Conservation (phyloP, 2,113 vertebrate genomes). For the Coptodon rendalli region DNA sequence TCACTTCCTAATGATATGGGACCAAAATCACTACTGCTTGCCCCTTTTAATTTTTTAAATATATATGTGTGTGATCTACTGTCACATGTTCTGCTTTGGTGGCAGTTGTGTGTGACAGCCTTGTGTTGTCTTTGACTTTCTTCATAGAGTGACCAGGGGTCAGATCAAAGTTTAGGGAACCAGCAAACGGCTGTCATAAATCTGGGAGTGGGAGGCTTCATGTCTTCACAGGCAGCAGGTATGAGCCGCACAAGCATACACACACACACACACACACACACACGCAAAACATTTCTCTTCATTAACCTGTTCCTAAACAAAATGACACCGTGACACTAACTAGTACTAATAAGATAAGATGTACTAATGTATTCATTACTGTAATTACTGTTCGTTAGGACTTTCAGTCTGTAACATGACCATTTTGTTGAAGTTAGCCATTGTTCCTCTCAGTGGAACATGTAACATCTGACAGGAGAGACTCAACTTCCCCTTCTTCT, state of each 20-base stretch:
- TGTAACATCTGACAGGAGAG: slow-evolving; percentile 71
- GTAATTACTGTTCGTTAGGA: slow-evolving; percentile 4
- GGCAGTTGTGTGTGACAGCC: not conserved
- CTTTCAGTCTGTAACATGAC: slow-evolving; percentile 16
- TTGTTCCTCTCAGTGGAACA: slow-evolving; percentile 30
- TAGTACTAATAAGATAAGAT: slow-evolving; percentile 16
- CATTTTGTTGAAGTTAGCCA: slow-evolving; percentile 9
- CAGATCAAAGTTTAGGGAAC: slow-evolving; percentile 85
- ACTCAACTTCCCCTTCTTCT: slow-evolving; percentile 73
- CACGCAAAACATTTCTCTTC: not conserved
- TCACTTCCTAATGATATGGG: not conserved
- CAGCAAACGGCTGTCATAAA: slow-evolving; percentile 94
- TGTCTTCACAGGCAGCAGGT: slow-evolving; percentile 86
- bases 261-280: not conserved
- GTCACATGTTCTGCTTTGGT: not conserved
- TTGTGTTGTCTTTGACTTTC: not conserved
- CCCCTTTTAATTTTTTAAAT: not conserved
- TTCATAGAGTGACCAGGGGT: slow-evolving; percentile 82
- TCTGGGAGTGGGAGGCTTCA: slow-evolving; percentile 88
- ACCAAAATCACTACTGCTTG: not conserved
- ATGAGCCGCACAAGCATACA: not conserved
- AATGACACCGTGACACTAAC: slow-evolving; percentile 16
- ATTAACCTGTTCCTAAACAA: slow-evolving; percentile 3
- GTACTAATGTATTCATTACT: slow-evolving; percentile 24
- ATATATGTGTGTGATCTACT: not conserved